Percentiles rank a stretch among this genome's conserved stretches.
Evolutionary conservation across 1,140 invertebrate genomes (phyloP).

Genomic region (Ceratina japonica): DNA sequence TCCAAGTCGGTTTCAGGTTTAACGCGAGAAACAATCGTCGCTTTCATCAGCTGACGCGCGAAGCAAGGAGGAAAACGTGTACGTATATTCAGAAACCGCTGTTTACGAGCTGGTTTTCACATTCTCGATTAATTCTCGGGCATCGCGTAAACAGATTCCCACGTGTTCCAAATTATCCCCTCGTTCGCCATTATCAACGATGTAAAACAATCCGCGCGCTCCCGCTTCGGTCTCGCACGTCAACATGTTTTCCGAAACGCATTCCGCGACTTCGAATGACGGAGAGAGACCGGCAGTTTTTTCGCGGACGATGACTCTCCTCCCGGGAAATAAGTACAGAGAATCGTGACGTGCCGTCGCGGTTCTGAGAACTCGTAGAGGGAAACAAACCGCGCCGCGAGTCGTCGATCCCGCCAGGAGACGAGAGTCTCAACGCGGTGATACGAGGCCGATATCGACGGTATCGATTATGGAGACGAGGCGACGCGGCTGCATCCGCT

Average conservation of each 20-base stretch:
- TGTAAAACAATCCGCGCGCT: not conserved
- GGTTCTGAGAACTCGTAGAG: not conserved
- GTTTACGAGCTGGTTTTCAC: constrained; percentile 1
- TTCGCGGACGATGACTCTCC: constrained; percentile 46
- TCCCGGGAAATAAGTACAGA: constrained; percentile 61
- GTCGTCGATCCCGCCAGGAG: constrained; percentile 6
- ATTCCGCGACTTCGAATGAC: too few relatives aligned
- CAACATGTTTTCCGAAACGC: too few relatives aligned
- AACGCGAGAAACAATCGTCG: too few relatives aligned
- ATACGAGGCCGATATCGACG: constrained; percentile 14
- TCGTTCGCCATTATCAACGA: not conserved
- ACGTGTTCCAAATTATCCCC: not conserved
- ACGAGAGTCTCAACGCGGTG: constrained; percentile 13
- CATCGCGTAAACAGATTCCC: not conserved
- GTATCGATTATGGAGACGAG: constrained; percentile 65
- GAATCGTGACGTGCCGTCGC: constrained; percentile 39
- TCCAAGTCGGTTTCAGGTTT: too few relatives aligned
- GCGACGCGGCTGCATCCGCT: constrained; percentile 36
- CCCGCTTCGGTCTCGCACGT: not conserved
- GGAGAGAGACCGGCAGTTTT: constrained; percentile 18
- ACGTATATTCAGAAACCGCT: too few relatives aligned
- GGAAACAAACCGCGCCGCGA: constrained; percentile 19
- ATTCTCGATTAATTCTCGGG: not conserved
- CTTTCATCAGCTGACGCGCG: not conserved
- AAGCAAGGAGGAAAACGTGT: not conserved